Conservation (phyloP, 1,140 invertebrate species). For the Parapsyche elsis region DNA sequence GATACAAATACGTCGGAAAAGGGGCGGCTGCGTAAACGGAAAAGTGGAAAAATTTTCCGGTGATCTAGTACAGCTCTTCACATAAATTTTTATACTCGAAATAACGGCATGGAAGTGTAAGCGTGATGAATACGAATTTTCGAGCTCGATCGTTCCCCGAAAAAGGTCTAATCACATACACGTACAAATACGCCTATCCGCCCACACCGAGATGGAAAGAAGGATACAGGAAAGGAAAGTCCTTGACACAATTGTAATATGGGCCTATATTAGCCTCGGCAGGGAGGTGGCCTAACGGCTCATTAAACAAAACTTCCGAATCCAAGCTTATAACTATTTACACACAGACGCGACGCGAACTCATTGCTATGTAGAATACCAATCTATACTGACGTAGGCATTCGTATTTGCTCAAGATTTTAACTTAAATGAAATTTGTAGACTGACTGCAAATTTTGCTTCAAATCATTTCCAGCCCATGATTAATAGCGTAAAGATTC, state of each 20-base stretch:
- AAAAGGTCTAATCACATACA: too few relatives aligned
- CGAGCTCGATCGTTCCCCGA: too few relatives aligned
- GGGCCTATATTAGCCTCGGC: neutral
- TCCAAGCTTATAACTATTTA: neutral
- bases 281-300: neutral
- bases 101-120: neutral
- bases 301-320: slow-evolving; percentile 3
- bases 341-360: neutral
- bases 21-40: neutral
- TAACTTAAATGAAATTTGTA: too few relatives aligned
- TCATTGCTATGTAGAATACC: too few relatives aligned
- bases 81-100: slow-evolving; percentile 3
- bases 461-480: too few relatives aligned
- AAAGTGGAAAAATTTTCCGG: slow-evolving; percentile 8
- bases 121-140: neutral
- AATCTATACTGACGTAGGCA: too few relatives aligned
- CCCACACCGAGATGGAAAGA: too few relatives aligned
- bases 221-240: neutral
- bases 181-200: too few relatives aligned
- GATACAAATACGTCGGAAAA: neutral
- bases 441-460: too few relatives aligned
- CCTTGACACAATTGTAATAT: slow-evolving; percentile 1
- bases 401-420: too few relatives aligned
- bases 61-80: neutral
- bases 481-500: too few relatives aligned